These are phyloP conservation scores for Brachionus asplanchnoidis DNA, from an alignment of 1,140 invertebrate species.

Conservation along the genomic window DNA sequence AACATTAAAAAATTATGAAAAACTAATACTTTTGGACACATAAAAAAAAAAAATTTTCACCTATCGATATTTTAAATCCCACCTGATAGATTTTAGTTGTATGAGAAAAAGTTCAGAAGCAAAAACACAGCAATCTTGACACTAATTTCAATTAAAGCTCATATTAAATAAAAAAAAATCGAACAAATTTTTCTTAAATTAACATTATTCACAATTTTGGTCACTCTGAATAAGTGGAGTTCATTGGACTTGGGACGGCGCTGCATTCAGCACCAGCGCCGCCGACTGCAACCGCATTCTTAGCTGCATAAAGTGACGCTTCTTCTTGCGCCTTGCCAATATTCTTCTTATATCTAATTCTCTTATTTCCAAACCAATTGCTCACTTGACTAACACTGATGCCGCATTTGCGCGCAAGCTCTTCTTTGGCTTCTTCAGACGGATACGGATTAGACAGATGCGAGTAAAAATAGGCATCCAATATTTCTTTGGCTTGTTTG, in stretches of 20 bases:
- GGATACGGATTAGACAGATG: conserved; percentile 99
- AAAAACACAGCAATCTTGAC: background rate
- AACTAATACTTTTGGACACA: conserved; percentile 35
- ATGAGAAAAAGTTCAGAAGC: background rate
- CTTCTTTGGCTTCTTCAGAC: conserved; percentile 98
- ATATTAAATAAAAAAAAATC: background rate
- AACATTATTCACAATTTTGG: conserved; percentile 2
- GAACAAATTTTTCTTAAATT: background rate
- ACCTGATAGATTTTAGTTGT: background rate
- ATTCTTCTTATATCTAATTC: conserved; percentile 99
- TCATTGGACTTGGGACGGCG: conserved; percentile 25
- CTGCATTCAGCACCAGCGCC: background rate
- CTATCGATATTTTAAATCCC: background rate
- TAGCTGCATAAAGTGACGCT: conserved; percentile 96
- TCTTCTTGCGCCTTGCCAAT: conserved; percentile 99
- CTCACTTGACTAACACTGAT: conserved; percentile 87
- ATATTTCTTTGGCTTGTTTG: conserved; percentile 98
- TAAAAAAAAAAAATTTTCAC: conserved; percentile 12
- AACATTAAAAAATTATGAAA: background rate
- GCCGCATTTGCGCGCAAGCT: conserved; percentile 96
- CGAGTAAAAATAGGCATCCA: conserved; percentile 99
- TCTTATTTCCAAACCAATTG: conserved; percentile 97
- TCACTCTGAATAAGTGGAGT: conserved; percentile 35
- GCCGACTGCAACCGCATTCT: conserved; percentile 64
- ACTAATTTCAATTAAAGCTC: background rate